Percentiles rank a stretch among this genome's conserved stretches.
Evolutionary conservation across 2,888 invertebrate species (phyloP).

Genomic region (Allygus modestus): DNA sequence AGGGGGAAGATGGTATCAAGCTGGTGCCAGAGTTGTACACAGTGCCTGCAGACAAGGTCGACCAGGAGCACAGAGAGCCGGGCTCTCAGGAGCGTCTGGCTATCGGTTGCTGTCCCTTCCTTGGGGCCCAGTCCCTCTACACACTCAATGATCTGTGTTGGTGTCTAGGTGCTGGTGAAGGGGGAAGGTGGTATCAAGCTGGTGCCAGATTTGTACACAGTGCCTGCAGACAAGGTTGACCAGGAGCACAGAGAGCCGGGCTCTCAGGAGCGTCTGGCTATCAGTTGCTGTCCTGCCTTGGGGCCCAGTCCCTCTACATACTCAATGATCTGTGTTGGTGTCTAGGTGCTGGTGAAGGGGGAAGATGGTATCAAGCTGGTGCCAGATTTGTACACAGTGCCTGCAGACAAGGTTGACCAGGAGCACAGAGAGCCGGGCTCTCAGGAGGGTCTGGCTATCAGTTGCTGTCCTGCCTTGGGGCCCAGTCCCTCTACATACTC

Average conservation of each 20-base stretch:
- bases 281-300: slow-evolving; percentile 95
- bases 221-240: slow-evolving; percentile 88
- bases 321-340: not conserved
- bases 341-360: slow-evolving; percentile 78
- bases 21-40: slow-evolving; percentile 96
- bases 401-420: slow-evolving; percentile 87
- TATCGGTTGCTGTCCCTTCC: slow-evolving; percentile 83
- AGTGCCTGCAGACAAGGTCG: slow-evolving; percentile 89
- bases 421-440: slow-evolving; percentile 96
- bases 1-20: slow-evolving; percentile 91
- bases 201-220: slow-evolving; percentile 96
- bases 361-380: slow-evolving; percentile 93
- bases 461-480: slow-evolving; percentile 98
- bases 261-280: slow-evolving; percentile 90
- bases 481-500: slow-evolving; percentile 97
- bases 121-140: slow-evolving; percentile 99
- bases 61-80: slow-evolving; percentile 92
- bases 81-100: slow-evolving; percentile 93
- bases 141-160: slow-evolving; percentile 76
- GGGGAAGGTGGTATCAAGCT: slow-evolving; percentile 92
- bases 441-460: slow-evolving; percentile 90
- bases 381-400: slow-evolving; percentile 96
- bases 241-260: slow-evolving; percentile 94
- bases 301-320: slow-evolving; percentile 99
- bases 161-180: slow-evolving; percentile 76